These are phyloP conservation scores for Pristionchus mayeri DNA, from an alignment of 2,888 invertebrate species.

Conservation along the genomic window DNA sequence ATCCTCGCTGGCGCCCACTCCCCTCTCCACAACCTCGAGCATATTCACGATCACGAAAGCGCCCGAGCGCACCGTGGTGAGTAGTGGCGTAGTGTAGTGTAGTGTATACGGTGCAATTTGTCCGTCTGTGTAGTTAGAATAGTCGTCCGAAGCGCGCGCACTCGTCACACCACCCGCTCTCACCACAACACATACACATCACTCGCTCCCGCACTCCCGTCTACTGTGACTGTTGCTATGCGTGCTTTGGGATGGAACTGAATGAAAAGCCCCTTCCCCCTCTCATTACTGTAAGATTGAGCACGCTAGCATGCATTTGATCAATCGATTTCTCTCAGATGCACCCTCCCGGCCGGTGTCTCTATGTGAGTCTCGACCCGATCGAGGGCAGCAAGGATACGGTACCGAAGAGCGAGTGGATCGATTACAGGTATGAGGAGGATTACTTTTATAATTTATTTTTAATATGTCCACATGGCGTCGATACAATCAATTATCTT, in stretches of 20 bases:
- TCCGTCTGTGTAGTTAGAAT: not conserved
- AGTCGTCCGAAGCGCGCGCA: not conserved
- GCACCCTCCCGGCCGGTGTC: constrained; percentile 86
- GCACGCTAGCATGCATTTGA: not conserved
- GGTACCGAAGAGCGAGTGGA: constrained; percentile 53
- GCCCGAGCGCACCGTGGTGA: constrained; percentile 46
- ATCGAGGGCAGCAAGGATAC: constrained; percentile 58
- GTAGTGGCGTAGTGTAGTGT: not conserved
- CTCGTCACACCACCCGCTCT: not conserved
- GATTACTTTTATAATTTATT: too few species aligned
- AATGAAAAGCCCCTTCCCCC: not conserved
- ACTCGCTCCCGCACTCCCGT: not conserved
- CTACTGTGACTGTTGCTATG: constrained; percentile 6
- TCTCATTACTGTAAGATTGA: not conserved
- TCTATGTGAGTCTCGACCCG: constrained; percentile 82
- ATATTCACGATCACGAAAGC: constrained; percentile 45
- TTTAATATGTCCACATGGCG: too few species aligned
- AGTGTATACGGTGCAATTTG: too few species aligned
- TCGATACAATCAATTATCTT: too few species aligned
- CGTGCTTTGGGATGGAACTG: not conserved
- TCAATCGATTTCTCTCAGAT: constrained; percentile 77
- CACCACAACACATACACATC: constrained; percentile 3
- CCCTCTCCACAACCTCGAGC: constrained; percentile 33
- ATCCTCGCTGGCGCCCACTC: constrained; percentile 1
- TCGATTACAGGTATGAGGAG: constrained; percentile 50